These are phyloP conservation scores for Pycnonotus jocosus DNA, from an alignment of 2,113 vertebrate genomes.

Conservation along the genomic window DNA sequence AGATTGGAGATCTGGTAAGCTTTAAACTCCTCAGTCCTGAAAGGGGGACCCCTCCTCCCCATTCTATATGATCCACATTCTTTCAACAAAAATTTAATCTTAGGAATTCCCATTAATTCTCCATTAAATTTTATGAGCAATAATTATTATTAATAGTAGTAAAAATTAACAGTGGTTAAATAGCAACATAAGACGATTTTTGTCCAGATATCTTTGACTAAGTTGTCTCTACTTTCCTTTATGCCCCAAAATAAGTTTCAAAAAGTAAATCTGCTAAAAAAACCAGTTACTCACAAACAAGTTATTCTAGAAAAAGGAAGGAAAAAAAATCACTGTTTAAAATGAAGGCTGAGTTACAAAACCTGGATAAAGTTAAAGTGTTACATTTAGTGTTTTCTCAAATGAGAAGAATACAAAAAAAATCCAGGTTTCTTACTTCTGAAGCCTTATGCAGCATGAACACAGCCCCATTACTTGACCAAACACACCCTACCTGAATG, in stretches of 20 bases:
- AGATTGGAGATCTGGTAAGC: background rate
- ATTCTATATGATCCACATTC: background rate
- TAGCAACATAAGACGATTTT: background rate
- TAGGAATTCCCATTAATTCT: background rate
- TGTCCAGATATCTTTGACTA: background rate
- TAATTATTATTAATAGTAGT: background rate
- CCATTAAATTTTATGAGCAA: background rate
- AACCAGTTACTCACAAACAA: background rate
- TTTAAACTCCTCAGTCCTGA: background rate
- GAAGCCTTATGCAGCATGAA: background rate
- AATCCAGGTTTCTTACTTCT: background rate
- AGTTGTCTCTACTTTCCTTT: background rate
- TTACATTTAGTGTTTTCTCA: background rate
- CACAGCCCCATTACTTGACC: background rate
- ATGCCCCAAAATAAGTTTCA: background rate
- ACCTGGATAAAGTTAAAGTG: background rate
- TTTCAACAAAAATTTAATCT: background rate
- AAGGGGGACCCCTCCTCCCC: background rate
- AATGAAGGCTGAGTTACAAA: background rate
- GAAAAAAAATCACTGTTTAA: background rate
- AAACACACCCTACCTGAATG: slow-evolving; percentile 81
- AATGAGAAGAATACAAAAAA: background rate
- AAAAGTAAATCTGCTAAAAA: background rate
- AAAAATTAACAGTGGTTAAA: background rate
- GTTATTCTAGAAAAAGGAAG: background rate